These are phyloP conservation scores for Latrodectus elegans DNA, from an alignment of 2,888 invertebrate species.

Conservation along the genomic window DNA sequence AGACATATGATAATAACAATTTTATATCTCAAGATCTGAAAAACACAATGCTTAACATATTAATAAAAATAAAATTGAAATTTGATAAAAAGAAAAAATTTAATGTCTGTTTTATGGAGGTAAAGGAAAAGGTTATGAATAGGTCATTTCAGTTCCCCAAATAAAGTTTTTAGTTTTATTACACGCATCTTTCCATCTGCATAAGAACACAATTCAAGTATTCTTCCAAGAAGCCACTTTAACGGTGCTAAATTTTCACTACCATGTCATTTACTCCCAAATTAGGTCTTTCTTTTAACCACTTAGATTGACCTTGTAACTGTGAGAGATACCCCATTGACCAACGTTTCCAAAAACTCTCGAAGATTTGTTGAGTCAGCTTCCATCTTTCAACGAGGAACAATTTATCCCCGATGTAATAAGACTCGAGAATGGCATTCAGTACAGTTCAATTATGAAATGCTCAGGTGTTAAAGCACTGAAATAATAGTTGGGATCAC, in stretches of 20 bases:
- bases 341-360: conserved; percentile 20
- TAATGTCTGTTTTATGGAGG: too few species aligned
- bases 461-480: conserved; percentile 1
- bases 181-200: too few species aligned
- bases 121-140: too few species aligned
- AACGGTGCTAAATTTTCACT: not conserved
- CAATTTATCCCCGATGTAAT: not conserved
- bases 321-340: not conserved
- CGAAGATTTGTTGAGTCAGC: not conserved
- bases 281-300: not conserved
- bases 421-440: not conserved
- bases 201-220: too few species aligned
- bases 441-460: conserved; percentile 9
- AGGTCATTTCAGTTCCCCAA: too few species aligned
- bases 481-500: not conserved
- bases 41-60: too few species aligned
- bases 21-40: too few species aligned
- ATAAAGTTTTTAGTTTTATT: too few species aligned
- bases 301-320: not conserved
- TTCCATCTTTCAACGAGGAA: not conserved
- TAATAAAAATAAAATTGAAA: too few species aligned
- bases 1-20: too few species aligned
- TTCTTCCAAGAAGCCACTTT: too few species aligned
- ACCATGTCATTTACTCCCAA: not conserved
- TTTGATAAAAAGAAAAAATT: too few species aligned